Evolutionary conservation across 2,888 invertebrate species (phyloP).

Genomic region (Artemia sinica): DNA sequence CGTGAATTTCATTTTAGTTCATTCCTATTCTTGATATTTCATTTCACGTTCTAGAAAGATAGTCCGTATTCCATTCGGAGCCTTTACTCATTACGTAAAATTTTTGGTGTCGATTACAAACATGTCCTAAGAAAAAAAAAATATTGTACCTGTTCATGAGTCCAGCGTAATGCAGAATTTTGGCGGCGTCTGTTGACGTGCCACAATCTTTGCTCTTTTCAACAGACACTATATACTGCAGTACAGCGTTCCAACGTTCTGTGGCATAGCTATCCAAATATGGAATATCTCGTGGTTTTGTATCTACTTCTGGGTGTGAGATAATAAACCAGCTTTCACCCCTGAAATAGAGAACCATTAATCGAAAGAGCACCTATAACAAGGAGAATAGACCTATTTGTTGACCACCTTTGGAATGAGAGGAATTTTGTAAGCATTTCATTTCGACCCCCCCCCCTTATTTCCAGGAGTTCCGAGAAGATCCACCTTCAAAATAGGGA

Average conservation of each 20-base stretch:
- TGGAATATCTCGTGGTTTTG: constrained; percentile 64
- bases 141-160: constrained; percentile 73
- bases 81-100: background rate
- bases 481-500: too few species aligned
- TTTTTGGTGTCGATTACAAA: background rate
- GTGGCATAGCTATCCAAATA: constrained; percentile 79
- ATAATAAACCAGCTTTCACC: constrained; percentile 78
- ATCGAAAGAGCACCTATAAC: too few species aligned
- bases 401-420: too few species aligned
- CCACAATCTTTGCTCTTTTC: constrained; percentile 58
- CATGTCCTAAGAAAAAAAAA: constrained; percentile 17
- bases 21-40: too few species aligned
- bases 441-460: too few species aligned
- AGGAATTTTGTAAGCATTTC: too few species aligned
- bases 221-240: constrained; percentile 85
- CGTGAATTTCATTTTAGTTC: too few species aligned
- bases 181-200: constrained; percentile 80
- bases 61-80: too few species aligned
- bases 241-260: constrained; percentile 87
- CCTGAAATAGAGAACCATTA: constrained; percentile 32
- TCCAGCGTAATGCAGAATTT: constrained; percentile 76
- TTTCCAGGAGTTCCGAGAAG: too few species aligned
- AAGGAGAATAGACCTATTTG: too few species aligned
- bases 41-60: too few species aligned
- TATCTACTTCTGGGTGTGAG: constrained; percentile 60